Conservation (phyloP, 30 jellyfish, hydroid and myxozoan species). For the Morbakka virulenta region DNA sequence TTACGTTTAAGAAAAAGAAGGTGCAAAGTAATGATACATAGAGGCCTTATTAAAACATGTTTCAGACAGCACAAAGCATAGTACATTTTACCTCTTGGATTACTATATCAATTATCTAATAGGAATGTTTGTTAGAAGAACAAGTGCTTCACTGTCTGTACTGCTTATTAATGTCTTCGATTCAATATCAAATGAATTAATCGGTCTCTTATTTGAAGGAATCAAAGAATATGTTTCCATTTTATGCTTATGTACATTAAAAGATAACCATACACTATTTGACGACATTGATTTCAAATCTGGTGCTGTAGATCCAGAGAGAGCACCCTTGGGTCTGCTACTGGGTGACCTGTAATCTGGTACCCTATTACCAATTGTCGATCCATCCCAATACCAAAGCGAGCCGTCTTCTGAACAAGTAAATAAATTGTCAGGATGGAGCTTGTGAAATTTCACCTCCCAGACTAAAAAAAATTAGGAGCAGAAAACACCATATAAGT, state of each 20-base stretch:
- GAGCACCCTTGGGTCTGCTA: constrained; percentile 6
- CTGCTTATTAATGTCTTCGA: constrained; percentile 69
- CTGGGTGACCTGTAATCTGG: background rate
- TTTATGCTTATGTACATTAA: constrained; percentile 82
- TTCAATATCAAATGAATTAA: constrained; percentile 73
- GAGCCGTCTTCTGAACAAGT: constrained; percentile 98
- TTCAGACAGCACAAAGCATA: too few species aligned
- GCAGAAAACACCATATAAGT: background rate
- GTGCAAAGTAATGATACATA: too few species aligned
- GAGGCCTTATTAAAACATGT: too few species aligned
- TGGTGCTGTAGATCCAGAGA: background rate
- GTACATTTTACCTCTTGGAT: background rate
- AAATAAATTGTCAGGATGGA: constrained; percentile 85
- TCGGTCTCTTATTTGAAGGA: constrained; percentile 70
- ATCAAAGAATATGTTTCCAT: constrained; percentile 87
- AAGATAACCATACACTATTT: constrained; percentile 70
- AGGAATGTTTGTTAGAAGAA: constrained; percentile 75
- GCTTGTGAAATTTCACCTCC: constrained; percentile 86
- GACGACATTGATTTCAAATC: constrained; percentile 1
- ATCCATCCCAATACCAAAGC: constrained; percentile 96
- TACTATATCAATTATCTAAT: constrained; percentile 2
- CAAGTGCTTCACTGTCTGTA: constrained; percentile 90
- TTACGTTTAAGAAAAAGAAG: too few species aligned
- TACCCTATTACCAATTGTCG: constrained; percentile 58
- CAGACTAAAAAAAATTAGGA: constrained; percentile 62